Base-by-base conservation (phyloP, 2,113 vertebrate species). In the Urocitellus parryii region DNA sequence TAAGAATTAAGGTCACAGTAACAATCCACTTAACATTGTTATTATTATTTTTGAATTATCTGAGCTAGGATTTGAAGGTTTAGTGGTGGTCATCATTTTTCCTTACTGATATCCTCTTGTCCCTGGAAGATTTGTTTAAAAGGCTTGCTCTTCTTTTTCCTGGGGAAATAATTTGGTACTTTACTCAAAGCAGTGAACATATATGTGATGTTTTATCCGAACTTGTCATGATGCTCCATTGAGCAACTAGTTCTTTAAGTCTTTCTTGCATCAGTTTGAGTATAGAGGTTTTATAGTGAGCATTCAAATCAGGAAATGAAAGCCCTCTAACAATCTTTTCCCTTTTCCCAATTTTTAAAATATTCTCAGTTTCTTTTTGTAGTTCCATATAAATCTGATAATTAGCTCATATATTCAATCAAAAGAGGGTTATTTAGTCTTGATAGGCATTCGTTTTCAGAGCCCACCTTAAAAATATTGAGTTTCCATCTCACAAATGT, bases 251-350 rank as follows among this genome's bases (percentile, higher is more conserved):
- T 27, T 12, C 22, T 14, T 67, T 51, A 53, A 68, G 65, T 10
- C 9, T 13, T 53, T 24, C 5, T 6, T 5, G 13, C 1, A 6
- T 2, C 6, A 2, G 17, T 16, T n/a, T 32, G 4, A 39, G 4
- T 34, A 42, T 7, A 16, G 5, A 0, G 24, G 25, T 53, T 93
- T 83, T 51, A 73, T 0, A 16, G 6, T 24, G 67, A 56, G 12
- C 27, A 16, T 37, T 48, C 25, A 86, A 92, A 77, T 77, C 51
- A 77, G 11, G 37, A 82, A 73, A 8, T 65, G 12, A 73, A 67
- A 73, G 1, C 25, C 37, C 32, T 51, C n/a, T 6, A 34, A 20
- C 4, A n/a, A 12, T 34, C 45, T 81, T 67, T 42, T 86, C 70
- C 65, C 13, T 56, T 88, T 70, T 77, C 51, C 51, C 34, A 42